Percentiles rank a stretch among this genome's conserved stretches.
phyloP scores from a whole-genome alignment of 2,113 vertebrate species.

The Dunckerocampus dactyliophorus region DNA sequence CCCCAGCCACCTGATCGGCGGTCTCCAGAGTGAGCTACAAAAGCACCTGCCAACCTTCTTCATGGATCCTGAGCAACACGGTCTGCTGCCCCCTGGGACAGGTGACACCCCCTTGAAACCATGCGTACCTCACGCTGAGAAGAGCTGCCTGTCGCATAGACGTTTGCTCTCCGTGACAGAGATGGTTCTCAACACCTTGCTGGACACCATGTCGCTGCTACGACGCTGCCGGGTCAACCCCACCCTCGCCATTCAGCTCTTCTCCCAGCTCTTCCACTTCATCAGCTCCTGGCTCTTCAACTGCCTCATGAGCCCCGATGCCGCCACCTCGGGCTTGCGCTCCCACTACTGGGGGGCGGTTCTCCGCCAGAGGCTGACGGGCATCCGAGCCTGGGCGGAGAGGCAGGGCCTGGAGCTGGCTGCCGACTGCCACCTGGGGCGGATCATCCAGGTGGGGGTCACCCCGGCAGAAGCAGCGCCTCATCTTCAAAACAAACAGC shows the following conservation, averaged over 20 bases:
- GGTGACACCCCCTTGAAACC: conserved; percentile 57
- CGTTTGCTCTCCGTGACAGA: conserved; percentile 57
- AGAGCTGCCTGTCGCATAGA: neutral
- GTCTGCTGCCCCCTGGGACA: conserved; percentile 82
- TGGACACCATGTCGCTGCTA: conserved; percentile 85
- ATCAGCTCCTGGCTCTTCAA: conserved; percentile 94
- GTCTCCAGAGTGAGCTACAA: conserved; percentile 83
- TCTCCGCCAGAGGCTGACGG: conserved; percentile 80
- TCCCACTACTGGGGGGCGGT: conserved; percentile 92
- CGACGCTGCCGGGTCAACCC: conserved; percentile 86
- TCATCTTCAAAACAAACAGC: neutral
- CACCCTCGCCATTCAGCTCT: conserved; percentile 90
- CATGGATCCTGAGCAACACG: conserved; percentile 84
- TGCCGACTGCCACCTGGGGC: conserved; percentile 89
- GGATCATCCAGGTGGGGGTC: conserved; percentile 79
- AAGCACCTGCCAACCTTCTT: conserved; percentile 88
- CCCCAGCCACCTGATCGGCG: conserved; percentile 76
- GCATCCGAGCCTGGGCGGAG: conserved; percentile 91
- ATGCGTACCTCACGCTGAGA: neutral
- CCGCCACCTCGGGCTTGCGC: conserved; percentile 73
- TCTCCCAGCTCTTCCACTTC: conserved; percentile 94
- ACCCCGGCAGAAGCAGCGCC: too few species aligned
- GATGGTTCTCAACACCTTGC: conserved; percentile 85
- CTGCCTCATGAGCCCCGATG: conserved; percentile 76
- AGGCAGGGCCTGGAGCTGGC: conserved; percentile 92